Evolutionary conservation across 2,113 vertebrate genomes (phyloP).

Genomic region (Rhegmatorhina hoffmannsi): DNA sequence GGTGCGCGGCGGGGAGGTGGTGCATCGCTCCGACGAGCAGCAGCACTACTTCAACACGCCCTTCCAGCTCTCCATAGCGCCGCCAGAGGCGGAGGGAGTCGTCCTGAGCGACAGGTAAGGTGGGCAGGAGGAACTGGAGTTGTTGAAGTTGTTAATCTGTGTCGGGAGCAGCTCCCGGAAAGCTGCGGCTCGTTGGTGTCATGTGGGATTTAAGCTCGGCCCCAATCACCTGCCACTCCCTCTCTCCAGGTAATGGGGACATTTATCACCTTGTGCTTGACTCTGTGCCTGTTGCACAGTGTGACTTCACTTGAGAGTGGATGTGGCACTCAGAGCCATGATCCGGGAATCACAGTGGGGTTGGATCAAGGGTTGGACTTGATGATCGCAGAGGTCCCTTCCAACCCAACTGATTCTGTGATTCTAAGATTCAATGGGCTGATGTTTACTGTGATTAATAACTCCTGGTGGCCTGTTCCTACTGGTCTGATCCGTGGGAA

Average conservation of each 20-base stretch:
- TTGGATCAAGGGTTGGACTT: too few relatives aligned
- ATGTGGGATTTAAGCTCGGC: rapidly evolving
- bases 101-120: conserved; percentile 86
- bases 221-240: background rate
- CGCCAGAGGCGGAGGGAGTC: conserved; percentile 91
- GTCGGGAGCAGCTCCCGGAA: background rate
- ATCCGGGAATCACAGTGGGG: too few relatives aligned
- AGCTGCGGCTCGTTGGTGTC: rapidly evolving
- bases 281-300: background rate
- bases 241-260: background rate
- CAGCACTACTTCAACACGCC: conserved; percentile 96
- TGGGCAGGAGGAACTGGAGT: background rate
- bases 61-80: conserved; percentile 96
- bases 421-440: background rate
- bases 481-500: background rate
- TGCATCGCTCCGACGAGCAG: conserved; percentile 96
- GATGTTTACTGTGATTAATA: background rate
- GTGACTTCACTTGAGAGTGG: background rate
- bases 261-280: background rate
- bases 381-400: too few relatives aligned
- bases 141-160: background rate
- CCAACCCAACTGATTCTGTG: too few relatives aligned
- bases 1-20: conserved; percentile 93
- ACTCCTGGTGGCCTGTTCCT: rapidly evolving
- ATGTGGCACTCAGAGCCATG: too few relatives aligned